These are phyloP conservation scores for Manis crassicaudata DNA, from an alignment of 2,797 vertebrate species.

Conservation along the genomic window DNA sequence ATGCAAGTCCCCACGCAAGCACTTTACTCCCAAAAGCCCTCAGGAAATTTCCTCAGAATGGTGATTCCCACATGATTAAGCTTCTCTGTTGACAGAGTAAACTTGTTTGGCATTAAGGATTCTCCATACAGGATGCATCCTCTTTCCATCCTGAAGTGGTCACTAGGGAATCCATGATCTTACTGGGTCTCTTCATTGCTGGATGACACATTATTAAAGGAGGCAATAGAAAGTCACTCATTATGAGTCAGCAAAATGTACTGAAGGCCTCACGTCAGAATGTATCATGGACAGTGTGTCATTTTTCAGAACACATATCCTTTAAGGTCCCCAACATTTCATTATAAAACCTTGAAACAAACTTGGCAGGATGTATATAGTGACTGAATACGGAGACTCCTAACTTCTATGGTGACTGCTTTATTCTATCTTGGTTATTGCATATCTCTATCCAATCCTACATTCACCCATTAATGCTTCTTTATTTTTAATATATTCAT, in stretches of 20 bases:
- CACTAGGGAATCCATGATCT: background rate
- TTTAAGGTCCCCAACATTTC: background rate
- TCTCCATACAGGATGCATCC: accelerated
- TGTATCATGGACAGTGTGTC: background rate
- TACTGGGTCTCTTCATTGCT: background rate
- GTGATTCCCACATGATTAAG: background rate
- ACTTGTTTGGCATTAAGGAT: background rate
- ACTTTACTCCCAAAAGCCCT: background rate
- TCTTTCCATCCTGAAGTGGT: background rate
- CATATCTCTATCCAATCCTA: background rate
- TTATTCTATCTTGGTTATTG: background rate
- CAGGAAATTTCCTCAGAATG: background rate
- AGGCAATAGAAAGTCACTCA: background rate
- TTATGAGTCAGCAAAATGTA: background rate
- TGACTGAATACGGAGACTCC: background rate
- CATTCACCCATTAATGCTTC: background rate
- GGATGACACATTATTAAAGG: background rate
- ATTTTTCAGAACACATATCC: background rate
- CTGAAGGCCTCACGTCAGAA: background rate
- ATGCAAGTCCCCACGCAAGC: background rate
- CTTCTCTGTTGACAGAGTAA: background rate
- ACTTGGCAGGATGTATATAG: background rate
- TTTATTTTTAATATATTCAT: background rate
- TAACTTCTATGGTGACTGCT: background rate
- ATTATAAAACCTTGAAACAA: background rate